These are phyloP conservation scores for Hydrochoerus hydrochaeris DNA, from an alignment of 2,113 vertebrate genomes.

Conservation along the genomic window DNA sequence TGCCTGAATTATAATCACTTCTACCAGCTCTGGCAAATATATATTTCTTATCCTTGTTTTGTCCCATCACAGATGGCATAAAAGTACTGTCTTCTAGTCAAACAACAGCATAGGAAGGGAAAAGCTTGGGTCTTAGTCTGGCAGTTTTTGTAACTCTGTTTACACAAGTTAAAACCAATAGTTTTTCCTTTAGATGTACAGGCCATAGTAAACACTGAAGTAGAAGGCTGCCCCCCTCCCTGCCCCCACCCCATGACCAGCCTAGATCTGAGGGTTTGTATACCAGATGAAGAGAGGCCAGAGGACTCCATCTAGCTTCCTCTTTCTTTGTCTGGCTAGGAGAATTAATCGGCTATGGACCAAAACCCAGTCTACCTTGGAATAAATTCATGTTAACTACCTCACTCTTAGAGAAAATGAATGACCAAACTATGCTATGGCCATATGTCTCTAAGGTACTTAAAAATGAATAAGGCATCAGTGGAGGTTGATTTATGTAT, in stretches of 20 bases:
- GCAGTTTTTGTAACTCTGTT: background rate
- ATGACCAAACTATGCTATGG: background rate
- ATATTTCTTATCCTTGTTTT: background rate
- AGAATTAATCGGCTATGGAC: background rate
- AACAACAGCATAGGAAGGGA: background rate
- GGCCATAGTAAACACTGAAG: background rate
- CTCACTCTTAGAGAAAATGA: background rate
- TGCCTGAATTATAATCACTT: background rate
- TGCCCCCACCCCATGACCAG: background rate
- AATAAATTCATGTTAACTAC: background rate
- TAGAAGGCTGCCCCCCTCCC: background rate
- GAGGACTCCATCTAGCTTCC: background rate
- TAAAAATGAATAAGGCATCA: background rate
- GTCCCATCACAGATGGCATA: background rate
- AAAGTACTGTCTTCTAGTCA: background rate
- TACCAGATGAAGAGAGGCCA: background rate
- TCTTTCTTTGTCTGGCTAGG: background rate
- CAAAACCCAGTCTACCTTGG: background rate
- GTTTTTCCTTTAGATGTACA: background rate
- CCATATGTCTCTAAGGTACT: background rate
- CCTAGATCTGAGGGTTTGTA: background rate
- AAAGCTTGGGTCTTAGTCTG: background rate
- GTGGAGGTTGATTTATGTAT: background rate
- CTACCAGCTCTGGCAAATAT: conserved; percentile 3
- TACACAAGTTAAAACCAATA: background rate